A percentile compares a stretch with the other conserved stretches of the same genome.
phyloP scores from a whole-genome alignment of 2,797 vertebrate genomes.

The Pteropus rufus region DNA sequence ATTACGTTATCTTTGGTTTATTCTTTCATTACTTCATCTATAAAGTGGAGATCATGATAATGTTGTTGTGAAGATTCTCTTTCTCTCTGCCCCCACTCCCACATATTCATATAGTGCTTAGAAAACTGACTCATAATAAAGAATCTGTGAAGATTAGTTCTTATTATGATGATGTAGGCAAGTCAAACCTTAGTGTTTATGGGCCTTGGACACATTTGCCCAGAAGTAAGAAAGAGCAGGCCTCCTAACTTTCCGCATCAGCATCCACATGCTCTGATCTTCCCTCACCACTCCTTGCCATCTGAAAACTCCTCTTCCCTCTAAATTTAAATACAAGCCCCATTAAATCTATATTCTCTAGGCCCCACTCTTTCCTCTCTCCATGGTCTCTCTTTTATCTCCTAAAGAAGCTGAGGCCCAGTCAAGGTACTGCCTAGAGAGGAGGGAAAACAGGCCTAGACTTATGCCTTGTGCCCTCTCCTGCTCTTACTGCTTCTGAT shows the following conservation, averaged over 20 bases:
- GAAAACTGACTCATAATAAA: neutral
- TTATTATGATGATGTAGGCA: neutral
- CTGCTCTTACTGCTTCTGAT: neutral
- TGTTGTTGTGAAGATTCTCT: neutral
- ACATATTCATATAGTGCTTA: neutral
- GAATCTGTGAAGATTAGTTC: neutral
- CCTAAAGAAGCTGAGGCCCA: neutral
- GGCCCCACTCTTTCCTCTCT: neutral
- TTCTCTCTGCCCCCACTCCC: neutral
- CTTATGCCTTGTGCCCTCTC: neutral
- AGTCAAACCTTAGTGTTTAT: neutral
- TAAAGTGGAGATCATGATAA: neutral
- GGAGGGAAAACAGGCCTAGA: neutral
- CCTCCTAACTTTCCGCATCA: neutral
- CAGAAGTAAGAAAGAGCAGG: neutral
- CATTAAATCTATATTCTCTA: neutral
- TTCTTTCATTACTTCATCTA: neutral
- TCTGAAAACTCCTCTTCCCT: neutral
- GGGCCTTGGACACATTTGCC: neutral
- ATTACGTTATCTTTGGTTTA: neutral
- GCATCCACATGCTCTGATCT: neutral
- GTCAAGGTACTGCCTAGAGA: neutral
- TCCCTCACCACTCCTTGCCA: neutral
- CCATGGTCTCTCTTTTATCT: neutral
- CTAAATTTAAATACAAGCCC: neutral